A percentile compares a stretch with the other conserved stretches of the same genome.
These are phyloP conservation scores for Indicator indicator DNA, from an alignment of 2,113 vertebrate species.

Conservation along the genomic window DNA sequence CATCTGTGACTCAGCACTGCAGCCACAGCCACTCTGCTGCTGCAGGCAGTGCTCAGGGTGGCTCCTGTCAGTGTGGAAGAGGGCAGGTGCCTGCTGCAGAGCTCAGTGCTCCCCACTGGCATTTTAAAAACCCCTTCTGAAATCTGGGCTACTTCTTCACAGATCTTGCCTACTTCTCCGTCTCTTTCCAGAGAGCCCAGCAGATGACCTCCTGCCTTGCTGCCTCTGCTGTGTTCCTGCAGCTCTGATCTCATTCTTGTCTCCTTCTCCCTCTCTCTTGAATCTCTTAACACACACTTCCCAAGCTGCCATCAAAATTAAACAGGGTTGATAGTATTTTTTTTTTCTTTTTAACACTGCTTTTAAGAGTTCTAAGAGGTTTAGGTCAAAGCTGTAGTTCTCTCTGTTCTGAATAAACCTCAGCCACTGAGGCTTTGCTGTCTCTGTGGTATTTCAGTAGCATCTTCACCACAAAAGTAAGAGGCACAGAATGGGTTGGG, in stretches of 20 bases:
- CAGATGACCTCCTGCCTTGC: neutral
- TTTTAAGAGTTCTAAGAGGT: neutral
- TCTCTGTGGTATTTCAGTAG: neutral
- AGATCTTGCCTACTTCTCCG: neutral
- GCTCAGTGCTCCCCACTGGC: neutral
- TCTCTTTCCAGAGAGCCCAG: neutral
- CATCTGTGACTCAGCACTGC: no score
- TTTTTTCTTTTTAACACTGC: neutral
- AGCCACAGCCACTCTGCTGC: neutral
- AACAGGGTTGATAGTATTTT: neutral
- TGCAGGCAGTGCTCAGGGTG: neutral
- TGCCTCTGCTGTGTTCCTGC: neutral
- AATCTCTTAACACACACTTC: neutral
- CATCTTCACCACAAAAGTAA: neutral
- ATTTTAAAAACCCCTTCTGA: neutral
- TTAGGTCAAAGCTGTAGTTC: neutral
- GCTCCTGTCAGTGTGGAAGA: neutral
- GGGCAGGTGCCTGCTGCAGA: neutral
- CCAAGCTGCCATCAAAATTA: neutral
- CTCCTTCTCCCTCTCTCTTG: neutral
- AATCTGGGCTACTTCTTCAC: neutral
- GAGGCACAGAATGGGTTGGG: no score
- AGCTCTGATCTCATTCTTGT: neutral
- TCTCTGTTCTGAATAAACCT: neutral
- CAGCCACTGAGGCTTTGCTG: neutral